Conservation (phyloP, 2,113 vertebrate genomes). For the Spea multiplicata region DNA sequence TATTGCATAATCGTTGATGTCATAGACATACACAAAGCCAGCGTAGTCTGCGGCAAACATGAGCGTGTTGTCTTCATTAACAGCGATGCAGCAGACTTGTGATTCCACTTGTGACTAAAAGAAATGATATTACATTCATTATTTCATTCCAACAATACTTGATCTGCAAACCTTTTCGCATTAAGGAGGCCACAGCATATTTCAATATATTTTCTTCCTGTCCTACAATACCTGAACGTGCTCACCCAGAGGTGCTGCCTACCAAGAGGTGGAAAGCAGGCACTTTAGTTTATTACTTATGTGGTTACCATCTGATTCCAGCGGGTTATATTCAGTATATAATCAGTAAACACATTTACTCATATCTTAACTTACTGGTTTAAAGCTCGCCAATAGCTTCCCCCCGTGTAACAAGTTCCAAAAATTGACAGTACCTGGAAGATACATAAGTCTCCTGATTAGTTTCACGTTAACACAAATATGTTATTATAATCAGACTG, state of each 20-base stretch:
- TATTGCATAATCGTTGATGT: constrained; percentile 56
- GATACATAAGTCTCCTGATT: neutral
- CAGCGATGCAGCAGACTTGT: constrained; percentile 60
- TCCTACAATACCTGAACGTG: too few species aligned
- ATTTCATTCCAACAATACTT: too few species aligned
- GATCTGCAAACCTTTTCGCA: too few species aligned
- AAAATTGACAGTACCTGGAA: constrained; percentile 61
- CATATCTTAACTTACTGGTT: constrained; percentile 59
- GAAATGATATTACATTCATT: neutral
- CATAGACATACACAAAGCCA: constrained; percentile 55
- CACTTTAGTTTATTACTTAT: too few species aligned
- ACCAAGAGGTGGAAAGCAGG: too few species aligned
- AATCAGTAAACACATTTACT: neutral
- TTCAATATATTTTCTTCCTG: too few species aligned
- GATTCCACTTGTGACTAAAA: constrained; percentile 58
- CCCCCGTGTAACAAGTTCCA: constrained; percentile 64
- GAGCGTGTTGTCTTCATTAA: constrained; percentile 49
- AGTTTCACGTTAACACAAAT: neutral
- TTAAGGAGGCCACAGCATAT: too few species aligned
- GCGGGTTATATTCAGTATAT: too few species aligned
- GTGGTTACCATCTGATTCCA: too few species aligned
- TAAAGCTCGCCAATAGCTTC: constrained; percentile 60
- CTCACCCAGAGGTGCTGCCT: too few species aligned
- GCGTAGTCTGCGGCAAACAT: constrained; percentile 57
- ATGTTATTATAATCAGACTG: neutral